Conservation (phyloP, 2,888 invertebrate species). For the Macropis europaea region DNA sequence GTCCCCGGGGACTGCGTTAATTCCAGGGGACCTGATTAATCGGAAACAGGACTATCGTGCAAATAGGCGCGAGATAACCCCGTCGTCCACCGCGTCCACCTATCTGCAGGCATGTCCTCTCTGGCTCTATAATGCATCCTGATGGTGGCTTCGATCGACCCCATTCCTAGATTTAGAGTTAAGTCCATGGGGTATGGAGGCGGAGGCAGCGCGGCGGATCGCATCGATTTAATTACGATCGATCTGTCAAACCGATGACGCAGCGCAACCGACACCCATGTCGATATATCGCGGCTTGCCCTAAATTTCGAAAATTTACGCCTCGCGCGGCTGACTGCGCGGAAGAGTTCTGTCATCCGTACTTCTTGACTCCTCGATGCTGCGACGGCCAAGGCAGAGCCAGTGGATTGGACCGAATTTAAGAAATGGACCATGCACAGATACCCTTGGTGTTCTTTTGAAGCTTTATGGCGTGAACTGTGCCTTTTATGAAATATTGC, state of each 20-base stretch:
- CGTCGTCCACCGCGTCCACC: conserved; percentile 57
- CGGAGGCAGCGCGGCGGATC: conserved; percentile 46
- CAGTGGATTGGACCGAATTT: too few relatives aligned
- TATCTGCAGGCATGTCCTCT: conserved; percentile 67
- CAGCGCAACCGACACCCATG: conserved; percentile 43
- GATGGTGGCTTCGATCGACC: conserved; percentile 73
- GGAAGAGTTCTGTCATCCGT: too few relatives aligned
- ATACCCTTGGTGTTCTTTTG: too few relatives aligned
- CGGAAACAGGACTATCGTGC: conserved; percentile 76
- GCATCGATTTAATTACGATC: conserved; percentile 71
- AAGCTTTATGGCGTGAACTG: too few relatives aligned
- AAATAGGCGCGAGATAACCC: conserved; percentile 78
- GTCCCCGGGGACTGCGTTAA: conserved; percentile 73
- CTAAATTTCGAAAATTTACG: conserved; percentile 64
- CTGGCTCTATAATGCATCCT: conserved; percentile 68
- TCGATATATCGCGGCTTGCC: conserved; percentile 53
- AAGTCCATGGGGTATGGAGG: conserved; percentile 62
- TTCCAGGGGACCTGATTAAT: conserved; percentile 78
- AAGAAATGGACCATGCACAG: too few relatives aligned
- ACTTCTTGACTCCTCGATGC: too few relatives aligned
- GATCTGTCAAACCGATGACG: conserved; percentile 62
- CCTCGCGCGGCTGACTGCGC: conserved; percentile 16
- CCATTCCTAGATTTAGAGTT: conserved; percentile 70
- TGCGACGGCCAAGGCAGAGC: not conserved
- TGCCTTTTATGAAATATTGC: too few relatives aligned